Evolutionary conservation across 2,113 vertebrate species (phyloP).

Genomic region (Pampusana beccarii): DNA sequence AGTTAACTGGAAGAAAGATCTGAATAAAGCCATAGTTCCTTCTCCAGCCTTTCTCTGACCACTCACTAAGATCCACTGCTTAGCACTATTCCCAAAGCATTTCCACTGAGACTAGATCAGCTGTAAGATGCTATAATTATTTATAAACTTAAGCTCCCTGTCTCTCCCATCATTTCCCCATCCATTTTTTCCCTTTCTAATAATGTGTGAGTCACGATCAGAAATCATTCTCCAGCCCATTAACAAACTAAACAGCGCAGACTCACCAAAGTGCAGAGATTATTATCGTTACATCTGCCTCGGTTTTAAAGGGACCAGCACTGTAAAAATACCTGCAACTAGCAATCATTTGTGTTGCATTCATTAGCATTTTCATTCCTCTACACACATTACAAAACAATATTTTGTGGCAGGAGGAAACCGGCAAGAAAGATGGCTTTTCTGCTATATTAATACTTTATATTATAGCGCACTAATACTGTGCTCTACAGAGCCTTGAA

Average conservation of each 20-base stretch:
- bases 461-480: neutral
- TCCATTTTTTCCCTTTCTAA: neutral
- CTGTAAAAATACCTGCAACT: neutral
- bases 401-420: neutral
- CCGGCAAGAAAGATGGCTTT: neutral
- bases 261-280: neutral
- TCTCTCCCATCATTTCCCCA: neutral
- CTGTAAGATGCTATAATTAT: neutral
- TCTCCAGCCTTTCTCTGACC: neutral
- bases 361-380: neutral
- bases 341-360: neutral
- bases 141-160: neutral
- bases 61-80: neutral
- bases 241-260: neutral
- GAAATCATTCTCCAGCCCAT: neutral
- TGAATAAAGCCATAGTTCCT: neutral
- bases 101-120: neutral
- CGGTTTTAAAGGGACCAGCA: neutral
- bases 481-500: neutral
- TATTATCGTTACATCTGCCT: neutral
- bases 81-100: neutral
- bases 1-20: neutral
- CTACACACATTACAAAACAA: neutral
- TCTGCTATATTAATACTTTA: neutral
- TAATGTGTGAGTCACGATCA: neutral